Evolutionary conservation across 2,797 vertebrate genomes (phyloP).

Genomic region (Crocidura indochinensis): DNA sequence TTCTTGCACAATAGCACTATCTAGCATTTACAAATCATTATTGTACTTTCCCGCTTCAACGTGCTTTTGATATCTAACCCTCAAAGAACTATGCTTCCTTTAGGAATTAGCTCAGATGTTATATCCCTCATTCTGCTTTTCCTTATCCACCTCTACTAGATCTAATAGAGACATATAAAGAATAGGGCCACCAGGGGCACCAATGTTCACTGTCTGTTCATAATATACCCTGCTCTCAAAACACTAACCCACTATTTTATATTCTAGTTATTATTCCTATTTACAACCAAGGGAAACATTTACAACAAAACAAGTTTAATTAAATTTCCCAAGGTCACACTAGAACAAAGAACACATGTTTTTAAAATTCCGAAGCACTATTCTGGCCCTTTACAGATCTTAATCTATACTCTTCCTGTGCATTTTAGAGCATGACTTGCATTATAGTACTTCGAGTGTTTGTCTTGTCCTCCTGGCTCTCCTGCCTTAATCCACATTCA

Average conservation of each 20-base stretch:
- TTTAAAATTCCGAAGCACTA: slow-evolving; percentile 47
- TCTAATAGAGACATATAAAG: background rate
- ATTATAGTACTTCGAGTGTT: slow-evolving; percentile 42
- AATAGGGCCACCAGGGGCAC: background rate
- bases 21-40: slow-evolving; percentile 29
- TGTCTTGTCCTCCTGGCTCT: slow-evolving; percentile 25
- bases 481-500: background rate
- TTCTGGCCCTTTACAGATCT: slow-evolving; percentile 40
- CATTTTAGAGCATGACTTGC: slow-evolving; percentile 7
- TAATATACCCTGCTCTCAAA: slow-evolving; percentile 24
- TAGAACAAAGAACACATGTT: background rate
- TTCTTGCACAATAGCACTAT: slow-evolving; percentile 47
- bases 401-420: slow-evolving; percentile 28
- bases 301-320: background rate
- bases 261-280: slow-evolving; percentile 53
- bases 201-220: slow-evolving; percentile 26
- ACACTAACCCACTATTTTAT: slow-evolving; percentile 29
- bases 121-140: slow-evolving; percentile 53
- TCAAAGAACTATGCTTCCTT: slow-evolving; percentile 32
- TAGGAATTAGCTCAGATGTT: slow-evolving; percentile 45
- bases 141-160: background rate
- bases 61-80: slow-evolving; percentile 42
- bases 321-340: slow-evolving; percentile 38
- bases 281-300: slow-evolving; percentile 54
- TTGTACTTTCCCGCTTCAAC: slow-evolving; percentile 28